These are phyloP conservation scores for Apodemia zela DNA, from an alignment of 2,888 invertebrate genomes.

Conservation along the genomic window DNA sequence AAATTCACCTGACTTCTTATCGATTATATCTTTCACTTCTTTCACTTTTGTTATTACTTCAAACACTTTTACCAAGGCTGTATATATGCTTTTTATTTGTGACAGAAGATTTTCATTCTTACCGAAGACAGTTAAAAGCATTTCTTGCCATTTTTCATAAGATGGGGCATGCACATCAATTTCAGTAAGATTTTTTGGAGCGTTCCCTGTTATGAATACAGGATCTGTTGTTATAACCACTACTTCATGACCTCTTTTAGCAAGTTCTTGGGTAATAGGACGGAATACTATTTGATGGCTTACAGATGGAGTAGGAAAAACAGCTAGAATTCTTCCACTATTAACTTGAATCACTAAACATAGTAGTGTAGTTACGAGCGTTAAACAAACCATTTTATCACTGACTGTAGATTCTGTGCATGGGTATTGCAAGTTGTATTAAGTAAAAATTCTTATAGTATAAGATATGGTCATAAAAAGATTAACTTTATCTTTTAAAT, in stretches of 20 bases:
- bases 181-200: conserved; percentile 44
- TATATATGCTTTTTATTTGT: conserved; percentile 12
- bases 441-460: not conserved
- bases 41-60: conserved; percentile 25
- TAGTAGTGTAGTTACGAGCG: not conserved
- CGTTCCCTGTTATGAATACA: conserved; percentile 39
- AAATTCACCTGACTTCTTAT: conserved; percentile 30
- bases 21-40: conserved; percentile 27
- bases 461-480: no score
- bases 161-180: conserved; percentile 46
- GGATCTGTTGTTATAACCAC: conserved; percentile 50
- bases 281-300: conserved; percentile 45
- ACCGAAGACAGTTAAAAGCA: conserved; percentile 21
- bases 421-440: not conserved
- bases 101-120: conserved; percentile 20
- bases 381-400: not conserved
- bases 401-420: not conserved
- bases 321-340: conserved; percentile 44
- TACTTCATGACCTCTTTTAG: conserved; percentile 51
- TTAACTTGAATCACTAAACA: conserved; percentile 6
- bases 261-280: conserved; percentile 47
- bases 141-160: conserved; percentile 37
- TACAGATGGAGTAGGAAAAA: conserved; percentile 48
- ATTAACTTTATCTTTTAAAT: no score
- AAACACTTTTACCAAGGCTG: conserved; percentile 22